Percentiles rank a stretch among this genome's conserved stretches.
Evolutionary conservation across 2,113 vertebrate species (phyloP).

Genomic region (Alces alces): DNA sequence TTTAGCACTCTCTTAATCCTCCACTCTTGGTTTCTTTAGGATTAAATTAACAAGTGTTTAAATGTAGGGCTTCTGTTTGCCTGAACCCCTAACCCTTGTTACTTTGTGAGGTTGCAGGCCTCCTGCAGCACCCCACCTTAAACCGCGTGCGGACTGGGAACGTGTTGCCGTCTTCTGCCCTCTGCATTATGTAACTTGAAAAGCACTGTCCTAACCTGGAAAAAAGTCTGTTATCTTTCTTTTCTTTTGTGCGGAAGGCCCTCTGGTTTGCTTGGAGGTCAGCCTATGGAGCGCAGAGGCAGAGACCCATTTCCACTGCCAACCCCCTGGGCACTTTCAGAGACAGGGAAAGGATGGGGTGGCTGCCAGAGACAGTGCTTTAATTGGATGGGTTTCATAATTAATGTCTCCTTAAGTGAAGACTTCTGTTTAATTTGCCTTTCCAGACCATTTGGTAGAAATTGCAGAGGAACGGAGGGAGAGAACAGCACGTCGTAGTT

Average conservation of each 20-base stretch:
- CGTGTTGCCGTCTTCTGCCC: neutral
- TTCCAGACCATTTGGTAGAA: constrained; percentile 33
- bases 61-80: neutral
- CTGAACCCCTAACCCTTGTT: neutral
- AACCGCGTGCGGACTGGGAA: neutral
- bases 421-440: constrained; percentile 10
- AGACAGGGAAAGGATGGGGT: neutral
- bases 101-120: neutral
- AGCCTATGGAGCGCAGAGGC: neutral
- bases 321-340: neutral
- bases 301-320: neutral
- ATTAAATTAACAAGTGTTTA: neutral
- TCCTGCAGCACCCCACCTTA: neutral
- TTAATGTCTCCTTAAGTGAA: neutral
- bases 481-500: neutral
- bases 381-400: neutral
- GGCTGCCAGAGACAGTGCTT: neutral
- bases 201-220: neutral
- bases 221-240: neutral
- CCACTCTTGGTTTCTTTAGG: neutral
- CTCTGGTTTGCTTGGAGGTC: neutral
- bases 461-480: neutral
- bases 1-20: neutral
- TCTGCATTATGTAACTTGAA: neutral
- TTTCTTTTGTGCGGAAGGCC: neutral